Percentiles rank a stretch among this genome's conserved stretches.
Conservation (phyloP, 2,888 invertebrate genomes). For the Diachrysia chrysitis region DNA sequence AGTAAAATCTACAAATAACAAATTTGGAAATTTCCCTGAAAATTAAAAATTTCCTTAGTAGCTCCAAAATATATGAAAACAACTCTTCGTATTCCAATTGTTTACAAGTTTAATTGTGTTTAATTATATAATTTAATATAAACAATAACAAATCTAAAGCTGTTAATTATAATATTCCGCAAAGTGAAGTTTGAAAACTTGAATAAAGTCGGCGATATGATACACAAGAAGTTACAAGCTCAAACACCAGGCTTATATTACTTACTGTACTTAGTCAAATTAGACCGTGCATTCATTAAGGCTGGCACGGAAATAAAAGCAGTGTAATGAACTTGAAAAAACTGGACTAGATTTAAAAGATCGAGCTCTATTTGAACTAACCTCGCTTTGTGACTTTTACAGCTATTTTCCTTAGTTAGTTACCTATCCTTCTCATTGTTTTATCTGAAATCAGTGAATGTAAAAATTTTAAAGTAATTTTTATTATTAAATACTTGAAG, state of each 20-base stretch:
- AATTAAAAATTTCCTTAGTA: too few species aligned
- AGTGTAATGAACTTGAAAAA: conserved; percentile 38
- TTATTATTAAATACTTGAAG: conserved; percentile 9
- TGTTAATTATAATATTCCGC: conserved; percentile 9
- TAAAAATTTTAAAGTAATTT: conserved; percentile 35
- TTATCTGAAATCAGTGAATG: conserved; percentile 7
- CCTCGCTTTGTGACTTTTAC: conserved; percentile 17
- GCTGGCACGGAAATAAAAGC: conserved; percentile 41
- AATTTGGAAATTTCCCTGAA: background rate
- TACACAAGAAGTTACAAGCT: conserved; percentile 19
- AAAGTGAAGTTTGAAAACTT: conserved; percentile 10
- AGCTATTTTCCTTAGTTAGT: conserved; percentile 9
- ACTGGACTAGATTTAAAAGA: conserved; percentile 29
- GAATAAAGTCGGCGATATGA: conserved; percentile 10
- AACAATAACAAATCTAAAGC: conserved; percentile 1
- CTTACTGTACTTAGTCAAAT: conserved; percentile 45
- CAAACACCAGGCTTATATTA: conserved; percentile 40
- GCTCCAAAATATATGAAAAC: background rate
- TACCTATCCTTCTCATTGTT: conserved; percentile 16
- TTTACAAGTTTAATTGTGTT: background rate
- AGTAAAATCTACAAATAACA: background rate
- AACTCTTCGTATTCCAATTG: background rate
- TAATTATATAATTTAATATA: conserved; percentile 1
- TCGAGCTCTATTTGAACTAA: conserved; percentile 24
- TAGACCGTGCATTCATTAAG: conserved; percentile 53